A percentile compares a stretch with the other conserved stretches of the same genome.
These are phyloP conservation scores for Terrapene triunguis DNA, from an alignment of 2,113 vertebrate species.

Conservation along the genomic window DNA sequence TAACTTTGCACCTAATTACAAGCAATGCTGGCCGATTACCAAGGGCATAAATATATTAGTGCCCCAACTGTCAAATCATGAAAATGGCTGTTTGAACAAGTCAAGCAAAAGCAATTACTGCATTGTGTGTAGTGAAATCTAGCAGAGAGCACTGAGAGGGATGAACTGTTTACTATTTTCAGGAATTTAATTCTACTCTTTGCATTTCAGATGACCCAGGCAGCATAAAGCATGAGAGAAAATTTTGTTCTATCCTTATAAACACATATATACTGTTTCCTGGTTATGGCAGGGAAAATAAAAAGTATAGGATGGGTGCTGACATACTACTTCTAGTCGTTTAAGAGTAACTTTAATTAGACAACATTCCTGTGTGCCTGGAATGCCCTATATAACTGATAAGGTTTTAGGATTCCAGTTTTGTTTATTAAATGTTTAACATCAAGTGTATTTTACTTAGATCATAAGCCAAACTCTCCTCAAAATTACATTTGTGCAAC, in stretches of 20 bases:
- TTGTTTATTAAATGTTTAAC: neutral
- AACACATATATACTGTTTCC: neutral
- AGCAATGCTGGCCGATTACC: conserved; percentile 77
- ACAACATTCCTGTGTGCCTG: neutral
- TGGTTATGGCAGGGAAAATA: neutral
- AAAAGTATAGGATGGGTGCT: neutral
- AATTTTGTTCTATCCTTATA: neutral
- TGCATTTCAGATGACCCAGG: conserved; percentile 17
- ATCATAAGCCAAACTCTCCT: neutral
- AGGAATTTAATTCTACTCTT: conserved; percentile 32
- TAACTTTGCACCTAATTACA: conserved; percentile 79
- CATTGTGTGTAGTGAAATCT: conserved; percentile 32
- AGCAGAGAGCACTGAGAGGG: neutral
- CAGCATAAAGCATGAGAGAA: neutral
- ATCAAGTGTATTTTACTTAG: neutral
- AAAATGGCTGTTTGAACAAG: conserved; percentile 64
- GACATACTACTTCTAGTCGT: neutral
- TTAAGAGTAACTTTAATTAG: neutral
- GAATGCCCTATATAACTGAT: neutral
- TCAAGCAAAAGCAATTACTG: conserved; percentile 70
- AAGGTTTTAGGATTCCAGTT: neutral
- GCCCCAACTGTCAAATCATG: conserved; percentile 64
- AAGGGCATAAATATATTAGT: conserved; percentile 76
- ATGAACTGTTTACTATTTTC: conserved; percentile 10
- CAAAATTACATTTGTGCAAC: neutral